A percentile compares a stretch with the other conserved stretches of the same genome.
Conservation (phyloP, 2,797 vertebrate species). For the Poecilia wingei region DNA sequence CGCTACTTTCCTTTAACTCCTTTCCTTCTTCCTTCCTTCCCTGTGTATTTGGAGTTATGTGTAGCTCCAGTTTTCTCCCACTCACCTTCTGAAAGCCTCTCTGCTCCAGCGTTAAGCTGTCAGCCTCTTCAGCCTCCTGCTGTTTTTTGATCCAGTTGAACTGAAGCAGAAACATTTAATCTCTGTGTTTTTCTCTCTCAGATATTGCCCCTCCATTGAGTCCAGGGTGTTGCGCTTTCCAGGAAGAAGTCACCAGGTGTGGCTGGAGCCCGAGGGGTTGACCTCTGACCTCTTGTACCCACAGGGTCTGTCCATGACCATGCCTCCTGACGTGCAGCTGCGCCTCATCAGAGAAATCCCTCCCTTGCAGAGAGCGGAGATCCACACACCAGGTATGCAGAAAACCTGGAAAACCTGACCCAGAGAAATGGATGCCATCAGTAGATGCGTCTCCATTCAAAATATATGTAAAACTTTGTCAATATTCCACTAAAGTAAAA, state of each 20-base stretch:
- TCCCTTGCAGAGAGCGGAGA: slow-evolving; percentile 85
- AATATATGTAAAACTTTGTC: too few relatives aligned
- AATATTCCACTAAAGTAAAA: too few relatives aligned
- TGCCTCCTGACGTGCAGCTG: slow-evolving; percentile 90
- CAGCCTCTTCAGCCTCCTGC: neutral
- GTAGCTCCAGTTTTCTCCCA: neutral
- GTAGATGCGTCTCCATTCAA: neutral
- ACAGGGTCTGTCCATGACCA: slow-evolving; percentile 93
- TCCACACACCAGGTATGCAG: slow-evolving; percentile 87
- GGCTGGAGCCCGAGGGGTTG: slow-evolving; percentile 96
- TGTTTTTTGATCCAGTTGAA: neutral
- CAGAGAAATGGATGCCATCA: neutral
- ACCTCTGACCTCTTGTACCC: slow-evolving; percentile 92
- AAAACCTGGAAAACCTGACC: neutral
- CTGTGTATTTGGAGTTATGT: neutral
- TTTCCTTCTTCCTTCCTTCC: too few relatives aligned
- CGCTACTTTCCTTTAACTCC: too few relatives aligned
- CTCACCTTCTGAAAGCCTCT: neutral
- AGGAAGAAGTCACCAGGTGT: slow-evolving; percentile 90
- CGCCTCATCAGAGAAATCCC: slow-evolving; percentile 88
- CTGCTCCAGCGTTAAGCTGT: too few relatives aligned
- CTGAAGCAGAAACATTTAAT: neutral
- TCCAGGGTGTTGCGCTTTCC: slow-evolving; percentile 94
- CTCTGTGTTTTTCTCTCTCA: slow-evolving; percentile 54
- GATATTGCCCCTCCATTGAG: slow-evolving; percentile 97